A percentile compares a stretch with the other conserved stretches of the same genome.
Evolutionary conservation across 2,888 invertebrate species (phyloP).

Genomic region (Noctua fimbriata): DNA sequence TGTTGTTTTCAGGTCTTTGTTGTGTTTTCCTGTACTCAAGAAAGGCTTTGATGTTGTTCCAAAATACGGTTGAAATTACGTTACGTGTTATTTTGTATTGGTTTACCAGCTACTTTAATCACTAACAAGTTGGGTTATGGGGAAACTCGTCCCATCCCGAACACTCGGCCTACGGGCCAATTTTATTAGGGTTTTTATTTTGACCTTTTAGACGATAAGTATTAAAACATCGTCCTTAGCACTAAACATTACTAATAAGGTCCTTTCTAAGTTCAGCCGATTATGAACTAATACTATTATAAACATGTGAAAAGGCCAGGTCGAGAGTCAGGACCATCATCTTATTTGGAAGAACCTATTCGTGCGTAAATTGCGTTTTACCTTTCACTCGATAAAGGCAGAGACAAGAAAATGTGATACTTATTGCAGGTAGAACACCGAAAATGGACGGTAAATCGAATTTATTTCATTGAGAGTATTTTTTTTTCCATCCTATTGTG

Average conservation of each 20-base stretch:
- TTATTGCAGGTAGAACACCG: not conserved
- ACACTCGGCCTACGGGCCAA: not conserved
- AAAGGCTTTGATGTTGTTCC: not conserved
- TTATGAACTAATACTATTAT: constrained; percentile 12
- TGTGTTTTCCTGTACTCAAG: not conserved
- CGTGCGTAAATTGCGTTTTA: not conserved
- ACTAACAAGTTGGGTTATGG: not conserved
- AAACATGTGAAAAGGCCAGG: constrained; percentile 15
- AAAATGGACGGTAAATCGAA: not conserved
- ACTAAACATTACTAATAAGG: not conserved
- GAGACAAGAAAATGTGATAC: not conserved
- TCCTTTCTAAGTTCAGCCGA: too few relatives aligned
- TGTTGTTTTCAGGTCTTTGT: not conserved
- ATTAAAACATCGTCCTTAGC: too few relatives aligned
- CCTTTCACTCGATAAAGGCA: not conserved
- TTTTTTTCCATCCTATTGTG: not conserved
- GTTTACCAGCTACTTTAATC: not conserved
- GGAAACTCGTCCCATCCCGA: not conserved
- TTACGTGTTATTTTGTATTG: not conserved
- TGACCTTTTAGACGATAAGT: not conserved
- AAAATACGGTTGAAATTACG: not conserved
- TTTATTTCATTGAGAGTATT: not conserved
- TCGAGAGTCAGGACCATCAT: not conserved
- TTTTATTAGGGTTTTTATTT: not conserved
- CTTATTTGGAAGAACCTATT: not conserved